A percentile compares a stretch with the other conserved stretches of the same genome.
These are phyloP conservation scores for Tetragnatha montana DNA, from an alignment of 2,888 invertebrate species.

Conservation along the genomic window DNA sequence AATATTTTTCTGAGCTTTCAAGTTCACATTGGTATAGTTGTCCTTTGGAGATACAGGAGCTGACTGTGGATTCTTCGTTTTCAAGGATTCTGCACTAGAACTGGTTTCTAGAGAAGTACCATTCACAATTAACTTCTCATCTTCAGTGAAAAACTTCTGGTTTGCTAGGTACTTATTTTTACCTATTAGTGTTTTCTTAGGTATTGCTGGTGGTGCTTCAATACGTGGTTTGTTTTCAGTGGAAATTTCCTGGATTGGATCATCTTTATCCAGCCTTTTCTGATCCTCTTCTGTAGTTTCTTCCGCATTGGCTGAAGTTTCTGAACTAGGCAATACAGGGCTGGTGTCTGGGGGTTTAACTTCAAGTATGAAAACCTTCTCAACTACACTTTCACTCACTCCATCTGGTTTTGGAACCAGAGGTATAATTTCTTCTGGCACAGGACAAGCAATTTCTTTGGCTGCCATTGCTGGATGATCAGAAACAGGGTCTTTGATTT, in stretches of 20 bases:
- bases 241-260: neutral
- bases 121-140: conserved; percentile 9
- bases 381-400: neutral
- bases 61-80: neutral
- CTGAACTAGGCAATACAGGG: neutral
- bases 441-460: conserved; percentile 31
- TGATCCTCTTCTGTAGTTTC: neutral
- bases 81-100: neutral
- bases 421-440: conserved; percentile 66
- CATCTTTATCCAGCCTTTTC: neutral
- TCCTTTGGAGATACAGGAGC: conserved; percentile 40
- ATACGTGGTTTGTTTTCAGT: neutral
- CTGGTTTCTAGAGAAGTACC: neutral
- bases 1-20: conserved; percentile 63
- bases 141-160: conserved; percentile 26
- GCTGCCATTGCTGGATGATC: neutral
- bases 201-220: conserved; percentile 61
- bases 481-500: neutral
- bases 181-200: conserved; percentile 58
- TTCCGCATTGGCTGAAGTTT: neutral
- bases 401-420: neutral
- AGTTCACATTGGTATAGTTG: conserved; percentile 63
- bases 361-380: neutral
- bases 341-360: neutral
- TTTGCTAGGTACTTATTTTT: conserved; percentile 49